Evolutionary conservation across 2,888 invertebrate genomes (phyloP), one percentile per base, ranked within the genome.

Genomic region (Nemotelus nigrinus): DNA sequence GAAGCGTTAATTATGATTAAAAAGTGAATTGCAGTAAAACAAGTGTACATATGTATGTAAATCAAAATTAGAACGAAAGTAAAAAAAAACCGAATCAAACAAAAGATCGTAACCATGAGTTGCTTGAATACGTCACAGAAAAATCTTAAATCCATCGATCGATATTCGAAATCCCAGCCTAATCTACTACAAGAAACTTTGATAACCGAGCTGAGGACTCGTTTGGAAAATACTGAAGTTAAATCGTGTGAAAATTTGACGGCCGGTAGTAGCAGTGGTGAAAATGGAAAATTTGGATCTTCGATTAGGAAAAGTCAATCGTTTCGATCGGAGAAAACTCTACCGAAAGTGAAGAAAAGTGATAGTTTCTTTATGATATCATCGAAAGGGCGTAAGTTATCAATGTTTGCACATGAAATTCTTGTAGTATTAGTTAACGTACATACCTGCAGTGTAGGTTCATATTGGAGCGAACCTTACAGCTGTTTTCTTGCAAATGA

Each of bases 221-320:
- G 70, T 3, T 43, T 70, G 3, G 7, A 55, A 8, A 45, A 39
- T 8, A 5, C 70, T n/a, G 70, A 70, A 70, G 70, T 53, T 39
- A 70, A 70, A 70, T 70, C 70, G 43, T 70, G 70, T 43, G 70
- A 70, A 55, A 70, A 70, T 55, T 43, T 70, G 55, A 70, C 55
- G 25, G 8, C 55, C 8, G 41, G 8, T 2, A 39, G 8, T 70
- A 25, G 25, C 25, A 25, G 25, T 25, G 25, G 25, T 25, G 25
- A 25, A 25, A 55, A 25, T 8, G 41, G 43, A 4, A 55, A 41
- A 55, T 43, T 53, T 53, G 55, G 55, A 55, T 7, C 5, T 45
- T 65, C n/a, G n/a, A 65, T 65, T 7, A 41, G 47, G 47, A 70
- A 70, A 70, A 70, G 53, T 53, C 70, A 70, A 25, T 70, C 70